A percentile compares a stretch with the other conserved stretches of the same genome.
Evolutionary conservation across 1,140 invertebrate genomes (phyloP).

Genomic region (Pogonomyrmex barbatus): DNA sequence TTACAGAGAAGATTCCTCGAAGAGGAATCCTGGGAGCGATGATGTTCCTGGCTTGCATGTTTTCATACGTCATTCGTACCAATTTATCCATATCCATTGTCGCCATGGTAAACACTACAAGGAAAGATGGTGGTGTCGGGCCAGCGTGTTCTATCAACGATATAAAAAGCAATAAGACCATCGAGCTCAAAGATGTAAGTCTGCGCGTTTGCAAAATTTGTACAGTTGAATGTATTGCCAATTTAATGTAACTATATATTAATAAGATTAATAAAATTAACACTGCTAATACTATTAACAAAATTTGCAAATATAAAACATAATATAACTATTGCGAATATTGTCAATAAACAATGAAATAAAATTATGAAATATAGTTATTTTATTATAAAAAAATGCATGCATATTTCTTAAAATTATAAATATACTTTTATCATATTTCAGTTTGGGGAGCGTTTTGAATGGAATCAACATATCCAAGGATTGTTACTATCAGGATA

Average conservation of each 20-base stretch:
- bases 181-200: slow-evolving; percentile 70
- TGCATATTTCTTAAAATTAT: not conserved
- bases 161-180: slow-evolving; percentile 16
- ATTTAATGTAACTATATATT: not conserved
- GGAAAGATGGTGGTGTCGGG: slow-evolving; percentile 61
- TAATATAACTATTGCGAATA: not conserved
- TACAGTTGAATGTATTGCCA: slow-evolving; percentile 10
- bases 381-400: not conserved
- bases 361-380: not conserved
- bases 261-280: not conserved
- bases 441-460: slow-evolving; percentile 87
- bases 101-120: slow-evolving; percentile 88
- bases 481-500: slow-evolving; percentile 89
- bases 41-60: slow-evolving; percentile 90
- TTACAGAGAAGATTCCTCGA: slow-evolving; percentile 82
- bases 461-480: slow-evolving; percentile 88
- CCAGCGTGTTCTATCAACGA: slow-evolving; percentile 26
- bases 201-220: slow-evolving; percentile 54
- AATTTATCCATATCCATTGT: slow-evolving; percentile 92
- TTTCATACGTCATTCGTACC: slow-evolving; percentile 90
- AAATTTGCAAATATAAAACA: slow-evolving; percentile 59
- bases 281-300: not conserved
- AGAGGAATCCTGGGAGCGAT: slow-evolving; percentile 89
- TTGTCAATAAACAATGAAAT: not conserved
- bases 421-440: slow-evolving; percentile 24